Conservation (phyloP, 2,113 vertebrate species). For the Notothenia coriiceps region DNA sequence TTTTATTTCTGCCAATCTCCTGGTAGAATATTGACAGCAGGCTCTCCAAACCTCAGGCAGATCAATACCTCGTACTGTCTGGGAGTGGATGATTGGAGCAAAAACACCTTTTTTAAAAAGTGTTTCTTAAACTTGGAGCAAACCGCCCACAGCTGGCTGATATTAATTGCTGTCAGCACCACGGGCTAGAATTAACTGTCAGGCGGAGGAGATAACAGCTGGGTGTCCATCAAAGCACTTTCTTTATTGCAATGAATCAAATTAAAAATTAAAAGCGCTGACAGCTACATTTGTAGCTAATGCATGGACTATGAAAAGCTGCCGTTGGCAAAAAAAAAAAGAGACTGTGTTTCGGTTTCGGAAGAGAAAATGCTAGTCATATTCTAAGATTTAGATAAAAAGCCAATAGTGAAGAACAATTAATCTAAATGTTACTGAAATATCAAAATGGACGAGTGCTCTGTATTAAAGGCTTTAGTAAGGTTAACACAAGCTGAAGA, state of each 20-base stretch:
- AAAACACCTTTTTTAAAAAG: slow-evolving; percentile 48
- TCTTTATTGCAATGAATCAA: slow-evolving; percentile 14
- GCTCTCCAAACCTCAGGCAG: slow-evolving; percentile 33
- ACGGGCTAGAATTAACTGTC: slow-evolving; percentile 43
- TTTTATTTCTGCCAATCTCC: background rate
- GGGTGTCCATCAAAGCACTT: slow-evolving; percentile 41
- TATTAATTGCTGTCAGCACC: slow-evolving; percentile 52
- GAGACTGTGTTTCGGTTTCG: too few relatives aligned
- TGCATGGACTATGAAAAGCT: slow-evolving; percentile 10
- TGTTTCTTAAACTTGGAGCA: slow-evolving; percentile 49
- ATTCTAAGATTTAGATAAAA: too few relatives aligned
- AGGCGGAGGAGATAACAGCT: slow-evolving; percentile 46
- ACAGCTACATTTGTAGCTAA: slow-evolving; percentile 22
- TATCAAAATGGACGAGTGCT: too few relatives aligned
- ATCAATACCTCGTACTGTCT: slow-evolving; percentile 59
- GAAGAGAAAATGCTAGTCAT: too few relatives aligned
- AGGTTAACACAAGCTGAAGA: too few relatives aligned
- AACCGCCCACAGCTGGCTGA: slow-evolving; percentile 33
- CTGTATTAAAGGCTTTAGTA: too few relatives aligned
- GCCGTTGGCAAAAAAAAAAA: slow-evolving; percentile 20
- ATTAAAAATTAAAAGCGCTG: slow-evolving; percentile 29
- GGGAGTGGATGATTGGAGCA: slow-evolving; percentile 47
- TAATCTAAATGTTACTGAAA: too few relatives aligned
- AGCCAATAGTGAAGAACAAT: too few relatives aligned
- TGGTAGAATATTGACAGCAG: slow-evolving; percentile 54